Base-by-base conservation (phyloP, 2,113 vertebrate genomes). In the Riparia riparia region DNA sequence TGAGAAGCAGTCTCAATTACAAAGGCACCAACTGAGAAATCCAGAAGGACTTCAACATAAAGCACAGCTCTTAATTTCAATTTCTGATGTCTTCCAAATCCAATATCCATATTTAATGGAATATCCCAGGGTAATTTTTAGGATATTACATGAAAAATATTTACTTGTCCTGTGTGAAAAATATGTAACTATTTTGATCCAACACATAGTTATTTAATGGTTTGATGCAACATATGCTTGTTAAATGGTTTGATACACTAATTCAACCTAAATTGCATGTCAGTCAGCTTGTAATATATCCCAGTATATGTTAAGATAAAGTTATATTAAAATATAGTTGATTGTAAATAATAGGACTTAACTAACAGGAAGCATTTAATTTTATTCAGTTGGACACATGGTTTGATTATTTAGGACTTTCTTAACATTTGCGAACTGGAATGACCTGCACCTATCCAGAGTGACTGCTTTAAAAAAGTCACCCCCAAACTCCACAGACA, bases 81-180 rank as follows among this genome's bases (percentile, higher is more conserved):
- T 79, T 85, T 92, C 47, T 82, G 66, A 72, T 54, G 45, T 82
- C 50, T 85, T 91, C 70, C 54, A 82, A 93, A 88, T 73, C 58
- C 32, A 72, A 26, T 61, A 77, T 60, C 50, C 34, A 10, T 50
- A 61, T 70, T 82, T 85, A 95, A 61, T 65, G 61, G 31, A 84
- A 60, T 82, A 64, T 60, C 63, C 71, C 24, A 12, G 29, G 49
- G 19, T 37, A 72, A n/a, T 26, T 20, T 45, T 10, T 50, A 86
- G 34, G 26, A 32, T 61, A 72, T 47, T 37, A 24, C 25, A 53
- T 50, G 47, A 71, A 84, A 91, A 91, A 64, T 31, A 73, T 8
- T 39, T 70, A 3, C 61, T 92, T 86, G 25, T 49, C 9, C 22
- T 28, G 4, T 49, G 14, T 41, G 15, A 61, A 69, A 85, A 82